Percentiles rank a stretch among this genome's conserved stretches.
Evolutionary conservation across 2,797 vertebrate species (phyloP).

Genomic region (Eulemur albifrons): DNA sequence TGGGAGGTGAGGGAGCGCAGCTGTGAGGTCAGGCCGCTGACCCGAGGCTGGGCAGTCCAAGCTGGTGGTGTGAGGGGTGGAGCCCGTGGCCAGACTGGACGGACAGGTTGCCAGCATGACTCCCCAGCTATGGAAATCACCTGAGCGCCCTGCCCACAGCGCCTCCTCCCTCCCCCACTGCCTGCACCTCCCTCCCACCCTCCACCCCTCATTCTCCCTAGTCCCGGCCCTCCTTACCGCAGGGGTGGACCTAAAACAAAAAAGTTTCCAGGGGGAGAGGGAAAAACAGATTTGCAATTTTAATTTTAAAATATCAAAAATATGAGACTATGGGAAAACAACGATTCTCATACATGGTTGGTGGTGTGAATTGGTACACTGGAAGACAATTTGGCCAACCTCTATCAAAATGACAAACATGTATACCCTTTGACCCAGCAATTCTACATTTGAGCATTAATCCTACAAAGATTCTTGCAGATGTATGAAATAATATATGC

Average conservation of each 20-base stretch:
- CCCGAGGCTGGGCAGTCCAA: constrained; percentile 2
- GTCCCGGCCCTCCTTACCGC: not conserved
- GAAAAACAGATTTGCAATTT: not conserved
- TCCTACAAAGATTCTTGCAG: not conserved
- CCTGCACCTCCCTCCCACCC: not conserved
- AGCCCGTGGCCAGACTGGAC: constrained; percentile 49
- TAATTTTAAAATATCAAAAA: not conserved
- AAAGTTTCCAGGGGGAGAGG: not conserved
- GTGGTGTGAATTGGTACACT: not conserved
- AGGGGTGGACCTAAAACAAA: not conserved
- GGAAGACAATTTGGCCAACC: not conserved
- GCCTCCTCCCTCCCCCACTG: not conserved
- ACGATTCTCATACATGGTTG: not conserved
- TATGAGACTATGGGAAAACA: not conserved
- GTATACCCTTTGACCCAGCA: not conserved
- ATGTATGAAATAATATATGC: not conserved
- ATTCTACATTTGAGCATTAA: not conserved
- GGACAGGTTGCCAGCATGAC: constrained; percentile 34
- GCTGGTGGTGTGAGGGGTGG: constrained; percentile 72
- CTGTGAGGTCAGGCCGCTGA: constrained; percentile 47
- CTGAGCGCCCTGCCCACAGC: not conserved
- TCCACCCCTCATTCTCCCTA: not conserved
- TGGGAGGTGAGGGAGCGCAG: constrained; percentile 59
- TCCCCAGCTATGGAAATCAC: not conserved
- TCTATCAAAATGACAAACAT: not conserved